A percentile compares a stretch with the other conserved stretches of the same genome.
phyloP scores from a whole-genome alignment of 1,140 invertebrate species.

The Panagrolaimus sp. region DNA sequence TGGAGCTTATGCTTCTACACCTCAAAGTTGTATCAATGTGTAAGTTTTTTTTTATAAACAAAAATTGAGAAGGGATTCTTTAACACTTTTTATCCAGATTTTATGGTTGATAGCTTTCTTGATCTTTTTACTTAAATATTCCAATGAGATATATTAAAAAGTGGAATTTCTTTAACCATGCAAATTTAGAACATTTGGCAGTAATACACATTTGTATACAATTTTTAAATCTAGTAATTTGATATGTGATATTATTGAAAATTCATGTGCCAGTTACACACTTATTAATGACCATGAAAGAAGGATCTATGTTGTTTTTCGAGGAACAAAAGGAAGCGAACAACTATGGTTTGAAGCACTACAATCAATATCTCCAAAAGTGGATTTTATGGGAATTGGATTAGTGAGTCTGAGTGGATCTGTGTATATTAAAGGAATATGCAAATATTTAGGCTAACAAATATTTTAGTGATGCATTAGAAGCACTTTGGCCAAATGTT shows the following conservation, averaged over 20 bases:
- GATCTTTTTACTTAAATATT: too few relatives aligned
- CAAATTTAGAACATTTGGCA: not conserved
- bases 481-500: conserved; percentile 10
- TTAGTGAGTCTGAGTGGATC: not conserved
- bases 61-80: too few relatives aligned
- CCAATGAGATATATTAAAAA: too few relatives aligned
- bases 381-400: not conserved
- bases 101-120: too few relatives aligned
- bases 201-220: not conserved
- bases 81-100: too few relatives aligned
- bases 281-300: not conserved
- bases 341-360: not conserved
- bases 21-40: conserved; percentile 3
- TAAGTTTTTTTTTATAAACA: not conserved
- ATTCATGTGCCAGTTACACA: conserved; percentile 5
- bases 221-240: not conserved
- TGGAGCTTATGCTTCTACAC: conserved; percentile 3
- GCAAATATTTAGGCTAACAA: conserved; percentile 13
- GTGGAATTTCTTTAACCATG: too few relatives aligned
- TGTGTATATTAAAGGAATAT: not conserved
- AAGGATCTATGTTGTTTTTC: not conserved
- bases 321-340: not conserved
- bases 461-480: not conserved
- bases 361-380: not conserved
- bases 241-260: not conserved